phyloP scores from a whole-genome alignment of 2,888 invertebrate genomes.

The Xylophagus ater region DNA sequence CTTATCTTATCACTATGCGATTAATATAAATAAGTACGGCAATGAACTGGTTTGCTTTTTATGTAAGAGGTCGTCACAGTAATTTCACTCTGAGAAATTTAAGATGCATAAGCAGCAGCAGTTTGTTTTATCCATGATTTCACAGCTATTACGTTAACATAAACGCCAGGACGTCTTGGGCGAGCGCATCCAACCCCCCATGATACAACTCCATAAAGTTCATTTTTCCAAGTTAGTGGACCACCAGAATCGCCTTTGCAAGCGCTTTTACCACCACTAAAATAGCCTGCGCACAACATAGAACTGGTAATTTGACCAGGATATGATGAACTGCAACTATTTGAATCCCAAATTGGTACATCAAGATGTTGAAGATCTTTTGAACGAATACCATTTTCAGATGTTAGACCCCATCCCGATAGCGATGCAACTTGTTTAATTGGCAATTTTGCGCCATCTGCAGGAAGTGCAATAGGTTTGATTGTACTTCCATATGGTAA shows the following conservation, averaged over 20 bases:
- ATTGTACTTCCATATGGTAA: conserved; percentile 34
- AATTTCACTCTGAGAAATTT: too few species aligned
- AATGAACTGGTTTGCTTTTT: too few species aligned
- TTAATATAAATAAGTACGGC: too few species aligned
- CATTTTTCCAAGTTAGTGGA: conserved; percentile 12
- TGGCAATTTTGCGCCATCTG: conserved; percentile 15
- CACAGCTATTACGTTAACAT: conserved; percentile 30
- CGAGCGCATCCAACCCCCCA: conserved; percentile 19
- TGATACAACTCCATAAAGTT: conserved; percentile 17
- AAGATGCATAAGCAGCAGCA: too few species aligned
- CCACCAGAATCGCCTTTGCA: conserved; percentile 20
- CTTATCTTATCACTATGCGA: too few species aligned
- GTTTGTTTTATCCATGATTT: conserved; percentile 37
- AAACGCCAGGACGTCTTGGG: conserved; percentile 14
- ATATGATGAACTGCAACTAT: conserved; percentile 15
- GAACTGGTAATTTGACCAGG: conserved; percentile 7
- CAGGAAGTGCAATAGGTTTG: conserved; percentile 33
- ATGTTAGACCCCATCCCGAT: conserved; percentile 13
- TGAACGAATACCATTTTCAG: conserved; percentile 23
- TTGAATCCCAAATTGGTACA: conserved; percentile 38
- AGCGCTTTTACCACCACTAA: conserved; percentile 14
- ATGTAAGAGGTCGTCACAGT: too few species aligned
- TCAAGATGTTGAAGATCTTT: conserved; percentile 35
- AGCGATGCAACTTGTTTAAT: background rate
- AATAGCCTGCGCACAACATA: conserved; percentile 18